A percentile compares a stretch with the other conserved stretches of the same genome.
phyloP scores from a whole-genome alignment of 30 jellyfish, hydroid and myxozoan species.

The Aurelia aurita region DNA sequence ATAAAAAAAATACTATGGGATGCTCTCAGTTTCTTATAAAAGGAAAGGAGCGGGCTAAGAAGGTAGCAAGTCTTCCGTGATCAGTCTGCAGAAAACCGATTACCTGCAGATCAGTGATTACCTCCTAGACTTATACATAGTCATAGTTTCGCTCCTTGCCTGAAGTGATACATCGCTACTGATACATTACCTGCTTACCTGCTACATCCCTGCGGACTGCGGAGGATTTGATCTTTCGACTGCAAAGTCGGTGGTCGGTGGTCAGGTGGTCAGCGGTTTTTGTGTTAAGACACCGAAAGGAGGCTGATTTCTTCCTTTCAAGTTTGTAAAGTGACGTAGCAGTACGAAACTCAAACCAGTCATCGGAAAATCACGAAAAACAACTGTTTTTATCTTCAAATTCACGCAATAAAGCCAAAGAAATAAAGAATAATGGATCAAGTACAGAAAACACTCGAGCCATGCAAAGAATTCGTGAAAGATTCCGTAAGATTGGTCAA shows the following conservation, averaged over 20 bases:
- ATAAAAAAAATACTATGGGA: too few relatives aligned
- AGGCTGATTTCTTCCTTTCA: slow-evolving; percentile 35
- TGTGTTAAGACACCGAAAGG: background rate
- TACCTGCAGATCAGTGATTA: too few relatives aligned
- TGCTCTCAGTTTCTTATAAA: too few relatives aligned
- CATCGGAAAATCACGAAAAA: background rate
- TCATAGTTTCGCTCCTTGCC: too few relatives aligned
- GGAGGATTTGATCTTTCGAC: too few relatives aligned
- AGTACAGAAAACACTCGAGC: slow-evolving; percentile 94
- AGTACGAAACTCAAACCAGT: background rate
- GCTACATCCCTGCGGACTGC: too few relatives aligned
- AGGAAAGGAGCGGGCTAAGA: too few relatives aligned
- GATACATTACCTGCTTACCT: too few relatives aligned
- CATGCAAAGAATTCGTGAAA: slow-evolving; percentile 97
- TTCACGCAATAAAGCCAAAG: background rate
- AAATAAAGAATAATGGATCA: slow-evolving; percentile 78
- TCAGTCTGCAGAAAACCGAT: too few relatives aligned
- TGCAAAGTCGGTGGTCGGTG: slow-evolving; percentile 21
- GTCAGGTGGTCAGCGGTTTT: slow-evolving; percentile 49
- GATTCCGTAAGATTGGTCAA: slow-evolving; percentile 93
- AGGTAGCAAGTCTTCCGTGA: too few relatives aligned
- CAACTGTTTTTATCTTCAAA: background rate
- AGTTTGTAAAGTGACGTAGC: slow-evolving; percentile 62
- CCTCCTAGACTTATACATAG: too few relatives aligned
- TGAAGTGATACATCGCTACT: too few relatives aligned